phyloP scores from a whole-genome alignment of 92 coral and sea anemone genomes.

The Palythoa heliodiscus region DNA sequence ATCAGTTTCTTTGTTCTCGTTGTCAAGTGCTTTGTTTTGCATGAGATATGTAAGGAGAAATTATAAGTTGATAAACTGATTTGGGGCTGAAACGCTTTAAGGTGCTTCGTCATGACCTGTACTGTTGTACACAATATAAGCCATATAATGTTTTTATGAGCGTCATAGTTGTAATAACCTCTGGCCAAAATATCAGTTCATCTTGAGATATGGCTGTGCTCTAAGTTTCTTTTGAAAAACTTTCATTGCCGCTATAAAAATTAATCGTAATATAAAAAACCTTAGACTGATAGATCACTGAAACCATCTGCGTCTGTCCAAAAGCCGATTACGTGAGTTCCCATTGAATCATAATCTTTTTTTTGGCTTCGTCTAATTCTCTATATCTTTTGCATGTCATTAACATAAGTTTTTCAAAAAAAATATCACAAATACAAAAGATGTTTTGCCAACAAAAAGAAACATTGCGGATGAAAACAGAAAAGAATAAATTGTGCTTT shows the following conservation, averaged over 20 bases:
- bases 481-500: neutral
- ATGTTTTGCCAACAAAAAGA: neutral
- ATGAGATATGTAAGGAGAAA: neutral
- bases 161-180: neutral
- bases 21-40: neutral
- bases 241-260: too few relatives aligned
- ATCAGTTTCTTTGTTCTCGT: neutral
- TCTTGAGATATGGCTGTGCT: neutral
- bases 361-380: neutral
- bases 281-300: neutral
- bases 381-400: neutral
- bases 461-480: neutral
- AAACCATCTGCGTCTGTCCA: neutral
- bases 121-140: too few relatives aligned
- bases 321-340: neutral
- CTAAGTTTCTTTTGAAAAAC: neutral
- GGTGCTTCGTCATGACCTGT: neutral
- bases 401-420: neutral
- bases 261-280: neutral
- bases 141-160: neutral
- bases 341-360: neutral
- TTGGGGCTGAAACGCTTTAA: neutral
- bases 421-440: neutral
- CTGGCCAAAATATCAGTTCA: neutral
- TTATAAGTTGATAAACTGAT: neutral